Percentiles rank a stretch among this genome's conserved stretches.
These are phyloP conservation scores for Balanococcus diminutus DNA, from an alignment of 2,888 invertebrate species.

Conservation along the genomic window DNA sequence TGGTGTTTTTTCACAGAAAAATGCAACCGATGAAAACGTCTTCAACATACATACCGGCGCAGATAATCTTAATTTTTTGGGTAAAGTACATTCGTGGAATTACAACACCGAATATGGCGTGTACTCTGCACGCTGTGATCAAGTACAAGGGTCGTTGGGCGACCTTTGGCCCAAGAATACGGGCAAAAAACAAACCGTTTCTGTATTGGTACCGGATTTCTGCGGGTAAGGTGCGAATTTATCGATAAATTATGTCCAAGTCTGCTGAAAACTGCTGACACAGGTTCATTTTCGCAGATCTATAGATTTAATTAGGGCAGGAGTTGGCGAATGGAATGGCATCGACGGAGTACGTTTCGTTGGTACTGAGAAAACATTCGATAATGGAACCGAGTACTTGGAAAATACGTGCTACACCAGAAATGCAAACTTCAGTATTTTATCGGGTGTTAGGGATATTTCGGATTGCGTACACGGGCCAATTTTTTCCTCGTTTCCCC, in stretches of 20 bases:
- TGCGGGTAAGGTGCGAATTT: conserved; percentile 68
- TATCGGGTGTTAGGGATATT: conserved; percentile 59
- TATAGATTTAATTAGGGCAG: conserved; percentile 53
- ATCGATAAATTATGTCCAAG: neutral
- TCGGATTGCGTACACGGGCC: conserved; percentile 61
- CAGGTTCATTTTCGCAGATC: conserved; percentile 49
- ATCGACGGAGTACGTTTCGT: conserved; percentile 66
- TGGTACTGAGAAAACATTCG: conserved; percentile 71
- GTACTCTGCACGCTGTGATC: conserved; percentile 70
- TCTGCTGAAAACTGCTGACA: neutral
- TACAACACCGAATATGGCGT: conserved; percentile 66
- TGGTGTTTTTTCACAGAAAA: conserved; percentile 79
- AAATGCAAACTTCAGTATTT: conserved; percentile 58
- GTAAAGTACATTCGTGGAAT: conserved; percentile 76
- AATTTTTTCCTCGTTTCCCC: conserved; percentile 63
- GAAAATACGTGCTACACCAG: conserved; percentile 73
- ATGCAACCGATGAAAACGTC: conserved; percentile 72
- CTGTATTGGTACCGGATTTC: conserved; percentile 77
- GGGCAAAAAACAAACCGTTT: conserved; percentile 65
- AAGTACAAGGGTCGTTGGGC: conserved; percentile 75
- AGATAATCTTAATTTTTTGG: conserved; percentile 70
- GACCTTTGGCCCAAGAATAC: conserved; percentile 78
- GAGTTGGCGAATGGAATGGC: conserved; percentile 61
- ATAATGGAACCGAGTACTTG: conserved; percentile 71
- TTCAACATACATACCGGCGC: conserved; percentile 79